phyloP scores from a whole-genome alignment of 2,888 invertebrate genomes.

The Phalera bucephala region DNA sequence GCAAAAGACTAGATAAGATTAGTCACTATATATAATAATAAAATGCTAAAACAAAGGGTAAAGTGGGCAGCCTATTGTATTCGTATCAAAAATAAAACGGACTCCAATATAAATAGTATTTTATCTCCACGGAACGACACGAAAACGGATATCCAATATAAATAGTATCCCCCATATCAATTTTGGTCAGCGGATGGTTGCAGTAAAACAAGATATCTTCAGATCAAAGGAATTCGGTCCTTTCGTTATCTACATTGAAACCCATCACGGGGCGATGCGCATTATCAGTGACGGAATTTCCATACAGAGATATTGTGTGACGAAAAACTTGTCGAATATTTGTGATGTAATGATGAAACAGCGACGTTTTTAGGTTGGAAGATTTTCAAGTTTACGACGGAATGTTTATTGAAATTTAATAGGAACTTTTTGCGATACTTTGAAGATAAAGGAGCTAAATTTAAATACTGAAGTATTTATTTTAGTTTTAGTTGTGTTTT shows the following conservation, averaged over 20 bases:
- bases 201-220: slow-evolving; percentile 8
- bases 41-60: too few species aligned
- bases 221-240: slow-evolving; percentile 19
- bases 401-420: neutral
- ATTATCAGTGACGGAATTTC: slow-evolving; percentile 13
- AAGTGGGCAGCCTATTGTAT: too few species aligned
- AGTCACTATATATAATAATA: too few species aligned
- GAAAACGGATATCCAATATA: neutral
- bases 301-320: slow-evolving; percentile 41
- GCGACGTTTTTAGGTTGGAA: too few species aligned
- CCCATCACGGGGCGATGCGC: slow-evolving; percentile 8
- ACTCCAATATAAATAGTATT: too few species aligned
- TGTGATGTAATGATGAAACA: too few species aligned
- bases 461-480: too few species aligned
- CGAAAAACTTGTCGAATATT: slow-evolving; percentile 13
- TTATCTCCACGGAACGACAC: too few species aligned
- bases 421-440: neutral
- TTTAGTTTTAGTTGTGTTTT: too few species aligned
- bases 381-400: neutral
- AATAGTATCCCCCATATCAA: neutral
- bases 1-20: too few species aligned
- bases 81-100: too few species aligned
- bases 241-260: slow-evolving; percentile 7
- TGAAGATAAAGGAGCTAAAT: too few species aligned
- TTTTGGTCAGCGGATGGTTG: slow-evolving; percentile 6